Conservation (phyloP, 2,113 vertebrate species). For the Sorex fumeus region DNA sequence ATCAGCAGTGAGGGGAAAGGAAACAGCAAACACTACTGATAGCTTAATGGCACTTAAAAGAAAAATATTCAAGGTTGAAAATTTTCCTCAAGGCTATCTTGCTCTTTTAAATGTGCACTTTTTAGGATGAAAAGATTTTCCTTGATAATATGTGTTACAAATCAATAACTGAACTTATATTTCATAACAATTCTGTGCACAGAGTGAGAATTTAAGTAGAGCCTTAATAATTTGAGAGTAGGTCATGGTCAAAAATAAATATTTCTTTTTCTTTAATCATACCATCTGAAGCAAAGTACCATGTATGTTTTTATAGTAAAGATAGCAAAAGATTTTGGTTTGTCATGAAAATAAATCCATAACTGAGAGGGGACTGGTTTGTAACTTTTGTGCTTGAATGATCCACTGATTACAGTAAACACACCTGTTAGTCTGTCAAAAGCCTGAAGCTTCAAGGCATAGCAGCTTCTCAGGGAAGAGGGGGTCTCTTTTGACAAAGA, state of each 20-base stretch:
- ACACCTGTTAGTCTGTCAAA: constrained; percentile 50
- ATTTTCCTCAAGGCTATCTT: constrained; percentile 53
- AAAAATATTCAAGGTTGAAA: constrained; percentile 81
- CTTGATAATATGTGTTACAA: constrained; percentile 66
- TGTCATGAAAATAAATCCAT: constrained; percentile 80
- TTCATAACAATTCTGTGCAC: constrained; percentile 79
- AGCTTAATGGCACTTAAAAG: constrained; percentile 81
- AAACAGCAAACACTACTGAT: constrained; percentile 79
- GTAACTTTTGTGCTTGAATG: constrained; percentile 80
- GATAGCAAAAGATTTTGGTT: constrained; percentile 82
- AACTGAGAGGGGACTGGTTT: constrained; percentile 78
- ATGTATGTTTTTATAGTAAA: constrained; percentile 81
- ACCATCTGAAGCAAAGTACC: constrained; percentile 77
- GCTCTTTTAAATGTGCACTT: constrained; percentile 74
- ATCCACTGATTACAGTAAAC: constrained; percentile 79
- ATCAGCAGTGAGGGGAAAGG: constrained; percentile 65
- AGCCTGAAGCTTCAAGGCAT: neutral
- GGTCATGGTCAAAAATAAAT: constrained; percentile 80
- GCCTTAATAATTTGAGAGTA: constrained; percentile 84
- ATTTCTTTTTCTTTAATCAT: constrained; percentile 74
- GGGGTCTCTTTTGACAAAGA: constrained; percentile 37
- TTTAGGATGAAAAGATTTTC: constrained; percentile 66
- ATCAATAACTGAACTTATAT: constrained; percentile 80
- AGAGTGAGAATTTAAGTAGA: constrained; percentile 76
- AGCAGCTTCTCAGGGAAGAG: neutral